Conservation (phyloP, 2,113 vertebrate species). For the Pardalotus punctatus region DNA sequence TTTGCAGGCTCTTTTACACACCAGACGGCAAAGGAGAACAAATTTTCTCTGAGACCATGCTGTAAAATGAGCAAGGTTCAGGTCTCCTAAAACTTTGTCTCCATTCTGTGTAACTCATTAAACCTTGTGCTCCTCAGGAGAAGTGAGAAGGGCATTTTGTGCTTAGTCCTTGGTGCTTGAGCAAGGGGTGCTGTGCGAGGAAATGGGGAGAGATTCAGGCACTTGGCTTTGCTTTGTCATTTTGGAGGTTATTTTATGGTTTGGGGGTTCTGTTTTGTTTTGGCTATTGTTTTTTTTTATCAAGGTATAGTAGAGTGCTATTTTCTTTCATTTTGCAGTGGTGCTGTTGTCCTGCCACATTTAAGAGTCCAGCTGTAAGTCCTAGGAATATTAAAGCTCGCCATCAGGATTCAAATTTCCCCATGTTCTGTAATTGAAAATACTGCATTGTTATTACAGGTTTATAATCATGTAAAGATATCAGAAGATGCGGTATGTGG, state of each 20-base stretch:
- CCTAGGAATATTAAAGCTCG: neutral
- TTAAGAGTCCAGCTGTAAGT: neutral
- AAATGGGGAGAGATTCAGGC: neutral
- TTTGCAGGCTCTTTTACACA: neutral
- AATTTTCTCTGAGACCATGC: neutral
- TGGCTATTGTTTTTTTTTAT: too few species aligned
- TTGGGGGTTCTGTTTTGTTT: too few species aligned
- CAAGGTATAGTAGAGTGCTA: neutral
- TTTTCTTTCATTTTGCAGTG: neutral
- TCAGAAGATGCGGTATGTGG: neutral
- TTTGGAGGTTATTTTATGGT: neutral
- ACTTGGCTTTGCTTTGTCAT: neutral
- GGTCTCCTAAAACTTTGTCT: neutral
- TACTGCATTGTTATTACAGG: neutral
- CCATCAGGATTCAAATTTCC: neutral
- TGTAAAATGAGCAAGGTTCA: neutral
- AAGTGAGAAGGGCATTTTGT: neutral
- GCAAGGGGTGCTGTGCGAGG: neutral
- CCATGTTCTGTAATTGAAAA: neutral
- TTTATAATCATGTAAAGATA: neutral
- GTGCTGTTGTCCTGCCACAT: neutral
- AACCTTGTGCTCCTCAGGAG: neutral
- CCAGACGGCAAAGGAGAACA: neutral
- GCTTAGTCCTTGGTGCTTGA: neutral
- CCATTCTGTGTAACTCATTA: neutral